Percentiles rank a stretch among this genome's conserved stretches.
phyloP scores from a whole-genome alignment of 2,888 invertebrate species.

The Chrysolina oricalcia region DNA sequence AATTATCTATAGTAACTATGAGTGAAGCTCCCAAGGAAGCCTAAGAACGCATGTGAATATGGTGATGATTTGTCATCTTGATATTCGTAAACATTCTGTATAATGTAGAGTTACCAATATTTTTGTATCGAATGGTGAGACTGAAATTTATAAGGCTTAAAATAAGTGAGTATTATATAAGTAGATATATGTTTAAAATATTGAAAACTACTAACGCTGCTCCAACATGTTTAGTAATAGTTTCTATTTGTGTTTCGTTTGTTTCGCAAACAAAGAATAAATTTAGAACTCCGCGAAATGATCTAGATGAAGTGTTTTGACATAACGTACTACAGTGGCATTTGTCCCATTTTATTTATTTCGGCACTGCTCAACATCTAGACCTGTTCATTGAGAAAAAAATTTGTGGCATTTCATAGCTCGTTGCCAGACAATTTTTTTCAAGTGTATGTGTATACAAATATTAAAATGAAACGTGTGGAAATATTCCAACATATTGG shows the following conservation, averaged over 20 bases:
- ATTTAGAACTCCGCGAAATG: slow-evolving; percentile 37
- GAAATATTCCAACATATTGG: neutral
- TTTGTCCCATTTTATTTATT: slow-evolving; percentile 44
- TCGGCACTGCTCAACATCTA: slow-evolving; percentile 22
- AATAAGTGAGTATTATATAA: slow-evolving; percentile 25
- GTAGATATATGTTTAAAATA: slow-evolving; percentile 27
- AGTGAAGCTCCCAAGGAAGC: neutral
- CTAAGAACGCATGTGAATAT: neutral
- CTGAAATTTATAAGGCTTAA: slow-evolving; percentile 43
- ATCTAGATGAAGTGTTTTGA: slow-evolving; percentile 33
- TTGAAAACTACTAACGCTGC: slow-evolving; percentile 34
- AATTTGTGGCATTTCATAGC: neutral
- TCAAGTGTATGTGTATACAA: neutral
- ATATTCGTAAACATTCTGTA: slow-evolving; percentile 23
- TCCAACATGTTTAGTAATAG: slow-evolving; percentile 37
- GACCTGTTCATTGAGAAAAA: slow-evolving; percentile 37
- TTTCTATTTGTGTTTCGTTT: slow-evolving; percentile 41
- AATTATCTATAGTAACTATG: neutral
- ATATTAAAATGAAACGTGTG: neutral
- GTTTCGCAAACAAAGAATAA: slow-evolving; percentile 42
- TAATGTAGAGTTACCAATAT: slow-evolving; percentile 35
- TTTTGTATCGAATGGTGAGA: slow-evolving; percentile 46
- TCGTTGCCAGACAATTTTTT: neutral
- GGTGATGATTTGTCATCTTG: slow-evolving; percentile 8
- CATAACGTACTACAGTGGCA: slow-evolving; percentile 37